Conservation (phyloP, 1,140 invertebrate genomes). For the Sinella curviseta region DNA sequence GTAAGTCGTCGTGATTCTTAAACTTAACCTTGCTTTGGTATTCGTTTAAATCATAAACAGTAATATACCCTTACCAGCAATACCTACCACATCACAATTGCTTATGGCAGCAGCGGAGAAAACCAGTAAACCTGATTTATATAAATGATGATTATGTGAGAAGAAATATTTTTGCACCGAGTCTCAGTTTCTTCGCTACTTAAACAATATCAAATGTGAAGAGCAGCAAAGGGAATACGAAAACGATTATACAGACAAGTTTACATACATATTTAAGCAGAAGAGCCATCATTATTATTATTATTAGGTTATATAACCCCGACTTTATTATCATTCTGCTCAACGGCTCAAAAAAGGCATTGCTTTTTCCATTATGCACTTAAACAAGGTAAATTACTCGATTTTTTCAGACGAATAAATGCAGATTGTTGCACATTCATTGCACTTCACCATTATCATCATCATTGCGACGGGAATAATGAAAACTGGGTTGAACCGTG, state of each 20-base stretch:
- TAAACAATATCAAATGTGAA: no score
- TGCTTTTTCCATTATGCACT: background rate
- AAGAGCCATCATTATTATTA: background rate
- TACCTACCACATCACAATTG: no score
- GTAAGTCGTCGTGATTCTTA: background rate
- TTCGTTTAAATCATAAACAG: no score
- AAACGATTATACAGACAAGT: background rate
- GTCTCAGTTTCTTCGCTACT: no score
- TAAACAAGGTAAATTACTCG: background rate
- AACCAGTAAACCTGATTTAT: no score
- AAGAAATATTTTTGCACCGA: no score
- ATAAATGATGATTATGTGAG: no score
- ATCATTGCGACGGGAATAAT: background rate
- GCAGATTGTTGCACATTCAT: background rate
- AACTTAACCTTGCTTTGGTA: background rate
- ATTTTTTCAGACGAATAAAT: background rate
- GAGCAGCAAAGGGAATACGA: background rate
- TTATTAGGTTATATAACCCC: background rate
- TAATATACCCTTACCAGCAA: no score
- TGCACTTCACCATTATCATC: background rate
- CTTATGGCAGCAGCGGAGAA: no score
- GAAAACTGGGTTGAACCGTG: slow-evolving; percentile 23
- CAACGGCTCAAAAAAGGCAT: background rate
- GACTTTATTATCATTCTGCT: background rate
- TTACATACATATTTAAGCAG: no score